These are phyloP conservation scores for Ictidomys tridecemlineatus DNA, from an alignment of 2,113 vertebrate genomes.

Conservation along the genomic window DNA sequence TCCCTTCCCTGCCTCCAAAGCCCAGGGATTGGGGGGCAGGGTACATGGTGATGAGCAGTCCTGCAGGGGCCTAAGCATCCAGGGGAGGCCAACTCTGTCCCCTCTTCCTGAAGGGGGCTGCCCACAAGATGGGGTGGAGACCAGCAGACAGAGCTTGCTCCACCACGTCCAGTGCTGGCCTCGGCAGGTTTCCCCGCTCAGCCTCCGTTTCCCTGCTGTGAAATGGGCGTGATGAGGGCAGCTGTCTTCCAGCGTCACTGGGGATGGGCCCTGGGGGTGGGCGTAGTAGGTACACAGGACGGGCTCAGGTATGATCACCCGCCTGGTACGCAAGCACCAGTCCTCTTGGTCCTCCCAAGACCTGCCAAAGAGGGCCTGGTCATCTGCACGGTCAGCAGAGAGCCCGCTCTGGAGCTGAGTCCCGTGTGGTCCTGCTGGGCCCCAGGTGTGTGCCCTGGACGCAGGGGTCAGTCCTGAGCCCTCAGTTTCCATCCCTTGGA, in stretches of 20 bases:
- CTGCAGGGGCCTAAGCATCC: no score
- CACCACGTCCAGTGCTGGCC: background rate
- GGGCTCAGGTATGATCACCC: background rate
- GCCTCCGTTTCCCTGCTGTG: background rate
- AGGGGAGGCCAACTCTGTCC: no score
- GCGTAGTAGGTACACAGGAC: no score
- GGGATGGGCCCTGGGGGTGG: no score
- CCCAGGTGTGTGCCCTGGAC: background rate
- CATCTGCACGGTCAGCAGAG: no score
- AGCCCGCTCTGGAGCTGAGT: background rate
- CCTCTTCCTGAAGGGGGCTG: background rate
- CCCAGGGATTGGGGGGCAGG: no score
- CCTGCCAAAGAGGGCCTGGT: no score
- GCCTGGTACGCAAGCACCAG: background rate
- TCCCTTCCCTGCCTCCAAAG: no score
- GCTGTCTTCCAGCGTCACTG: background rate
- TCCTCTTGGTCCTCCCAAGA: no score
- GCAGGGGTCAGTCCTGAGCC: background rate
- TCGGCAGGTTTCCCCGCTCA: background rate
- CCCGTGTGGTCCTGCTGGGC: background rate
- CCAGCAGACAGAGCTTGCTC: background rate
- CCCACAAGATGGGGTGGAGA: background rate
- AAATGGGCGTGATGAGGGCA: background rate
- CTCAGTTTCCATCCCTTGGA: background rate
- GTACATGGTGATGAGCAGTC: no score